phyloP scores from a whole-genome alignment of 1,140 invertebrate genomes.

The Prorops nasuta region DNA sequence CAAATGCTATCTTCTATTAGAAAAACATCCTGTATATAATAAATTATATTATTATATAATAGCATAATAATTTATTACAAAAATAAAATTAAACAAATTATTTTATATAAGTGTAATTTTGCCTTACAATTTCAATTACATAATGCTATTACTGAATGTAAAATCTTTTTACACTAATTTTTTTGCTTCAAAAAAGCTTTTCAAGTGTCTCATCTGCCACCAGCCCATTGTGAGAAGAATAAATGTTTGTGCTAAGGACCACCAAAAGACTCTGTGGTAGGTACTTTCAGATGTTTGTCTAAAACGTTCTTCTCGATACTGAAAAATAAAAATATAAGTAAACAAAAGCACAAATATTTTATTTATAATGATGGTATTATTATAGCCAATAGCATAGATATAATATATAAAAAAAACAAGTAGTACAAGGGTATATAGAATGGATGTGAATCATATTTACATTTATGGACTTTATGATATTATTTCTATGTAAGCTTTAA shows the following conservation, averaged over 20 bases:
- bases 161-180: conserved; percentile 95
- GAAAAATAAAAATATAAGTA: conserved; percentile 52
- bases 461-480: conserved; percentile 3
- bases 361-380: conserved; percentile 2
- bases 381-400: too few species aligned
- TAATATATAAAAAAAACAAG: too few species aligned
- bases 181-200: conserved; percentile 99
- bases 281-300: conserved; percentile 97
- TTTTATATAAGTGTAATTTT: too few species aligned
- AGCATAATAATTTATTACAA: too few species aligned
- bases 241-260: conserved; percentile 91
- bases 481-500: conserved; percentile 3
- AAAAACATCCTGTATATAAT: too few species aligned
- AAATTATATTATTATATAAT: too few species aligned
- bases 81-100: too few species aligned
- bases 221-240: conserved; percentile 91
- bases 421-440: too few species aligned
- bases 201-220: conserved; percentile 99
- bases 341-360: conserved; percentile 1
- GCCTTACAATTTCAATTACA: too few species aligned
- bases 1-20: too few species aligned
- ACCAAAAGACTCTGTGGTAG: conserved; percentile 95
- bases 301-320: conserved; percentile 98
- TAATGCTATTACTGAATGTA: too few species aligned
- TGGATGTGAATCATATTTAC: too few species aligned